Evolutionary conservation across 1,140 invertebrate genomes (phyloP).

Genomic region (Augochlora pura): DNA sequence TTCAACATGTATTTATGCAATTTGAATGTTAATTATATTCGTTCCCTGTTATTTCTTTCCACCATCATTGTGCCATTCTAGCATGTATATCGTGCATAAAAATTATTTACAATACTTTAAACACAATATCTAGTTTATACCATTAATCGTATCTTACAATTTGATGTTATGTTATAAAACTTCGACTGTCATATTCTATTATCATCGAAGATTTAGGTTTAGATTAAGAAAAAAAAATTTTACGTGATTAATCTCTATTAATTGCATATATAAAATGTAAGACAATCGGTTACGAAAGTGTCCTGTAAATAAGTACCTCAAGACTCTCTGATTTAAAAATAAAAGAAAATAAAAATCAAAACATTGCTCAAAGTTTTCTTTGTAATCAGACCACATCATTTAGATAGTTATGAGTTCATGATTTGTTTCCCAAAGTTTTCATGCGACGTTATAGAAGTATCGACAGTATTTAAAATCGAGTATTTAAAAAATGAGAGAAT

Average conservation of each 20-base stretch:
- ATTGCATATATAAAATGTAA: neutral
- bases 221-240: neutral
- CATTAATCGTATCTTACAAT: neutral
- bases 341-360: neutral
- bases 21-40: neutral
- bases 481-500: neutral
- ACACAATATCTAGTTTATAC: neutral
- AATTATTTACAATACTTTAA: neutral
- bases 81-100: neutral
- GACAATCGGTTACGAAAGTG: neutral
- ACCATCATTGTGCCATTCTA: constrained; percentile 33
- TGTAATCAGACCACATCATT: neutral
- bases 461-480: too few relatives aligned
- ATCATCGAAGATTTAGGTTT: neutral
- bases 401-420: neutral
- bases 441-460: neutral
- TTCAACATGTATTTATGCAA: neutral
- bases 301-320: neutral
- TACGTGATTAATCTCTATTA: neutral
- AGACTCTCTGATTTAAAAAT: neutral
- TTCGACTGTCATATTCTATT: neutral
- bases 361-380: neutral
- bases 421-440: neutral
- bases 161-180: neutral
- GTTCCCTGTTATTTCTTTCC: neutral